Evolutionary conservation across 2,113 vertebrate species (phyloP).

Genomic region (Aldabrachelys gigantea): DNA sequence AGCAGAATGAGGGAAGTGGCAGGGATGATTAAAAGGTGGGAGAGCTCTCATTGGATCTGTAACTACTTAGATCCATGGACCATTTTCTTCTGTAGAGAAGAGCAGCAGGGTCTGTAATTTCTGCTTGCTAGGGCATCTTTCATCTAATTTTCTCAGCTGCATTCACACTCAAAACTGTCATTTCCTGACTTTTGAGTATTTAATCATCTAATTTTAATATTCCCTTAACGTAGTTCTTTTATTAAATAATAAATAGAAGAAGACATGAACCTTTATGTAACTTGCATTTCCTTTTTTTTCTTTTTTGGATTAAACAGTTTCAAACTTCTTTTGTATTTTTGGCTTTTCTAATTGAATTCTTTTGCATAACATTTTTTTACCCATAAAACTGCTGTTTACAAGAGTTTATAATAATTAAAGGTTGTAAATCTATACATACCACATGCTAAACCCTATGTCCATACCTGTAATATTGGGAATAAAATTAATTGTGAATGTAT

Average conservation of each 20-base stretch:
- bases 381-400: not conserved
- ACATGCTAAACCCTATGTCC: not conserved
- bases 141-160: not conserved
- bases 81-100: not conserved
- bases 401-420: not conserved
- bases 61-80: not conserved
- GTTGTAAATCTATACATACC: not conserved
- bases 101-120: not conserved
- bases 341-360: not conserved
- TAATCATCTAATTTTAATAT: not conserved
- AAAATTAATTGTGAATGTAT: not conserved
- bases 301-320: not conserved
- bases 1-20: fast-evolving
- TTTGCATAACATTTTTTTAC: not conserved
- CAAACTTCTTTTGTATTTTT: not conserved
- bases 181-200: not conserved
- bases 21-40: not conserved
- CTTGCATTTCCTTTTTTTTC: not conserved
- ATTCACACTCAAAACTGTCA: not conserved
- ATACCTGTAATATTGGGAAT: not conserved
- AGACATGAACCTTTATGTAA: not conserved
- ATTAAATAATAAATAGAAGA: not conserved
- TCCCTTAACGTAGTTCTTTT: not conserved
- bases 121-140: not conserved
- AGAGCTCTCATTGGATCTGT: not conserved